Conservation (phyloP, 2,888 invertebrate genomes). For the Tenthredo mesomela region DNA sequence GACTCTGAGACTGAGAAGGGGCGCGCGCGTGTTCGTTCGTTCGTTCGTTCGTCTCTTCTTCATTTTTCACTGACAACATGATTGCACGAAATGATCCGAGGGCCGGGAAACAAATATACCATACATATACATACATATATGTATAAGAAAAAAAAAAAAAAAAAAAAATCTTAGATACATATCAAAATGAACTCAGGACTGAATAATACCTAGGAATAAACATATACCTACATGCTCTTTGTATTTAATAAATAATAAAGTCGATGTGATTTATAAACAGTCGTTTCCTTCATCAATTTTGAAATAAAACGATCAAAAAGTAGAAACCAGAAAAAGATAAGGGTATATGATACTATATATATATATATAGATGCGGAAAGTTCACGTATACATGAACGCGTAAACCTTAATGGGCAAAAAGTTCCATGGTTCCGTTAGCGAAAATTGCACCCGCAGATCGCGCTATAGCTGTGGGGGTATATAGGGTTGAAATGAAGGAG, state of each 20-base stretch:
- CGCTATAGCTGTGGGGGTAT: too few relatives aligned
- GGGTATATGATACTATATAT: neutral
- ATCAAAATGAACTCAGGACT: neutral
- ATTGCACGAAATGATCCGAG: conserved; percentile 44
- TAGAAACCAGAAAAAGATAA: neutral
- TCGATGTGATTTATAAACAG: neutral
- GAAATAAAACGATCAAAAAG: neutral
- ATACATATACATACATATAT: neutral
- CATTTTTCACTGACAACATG: conserved; percentile 48
- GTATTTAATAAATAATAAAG: too few relatives aligned
- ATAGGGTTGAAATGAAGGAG: neutral
- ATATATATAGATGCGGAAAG: neutral
- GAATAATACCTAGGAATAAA: neutral
- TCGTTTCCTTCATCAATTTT: neutral
- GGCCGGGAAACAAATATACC: conserved; percentile 12
- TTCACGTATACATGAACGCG: neutral
- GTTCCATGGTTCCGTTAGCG: neutral
- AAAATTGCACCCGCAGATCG: neutral
- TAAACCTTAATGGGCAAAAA: conserved; percentile 4
- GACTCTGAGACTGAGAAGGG: conserved; percentile 6
- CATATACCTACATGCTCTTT: too few relatives aligned
- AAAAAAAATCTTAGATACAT: neutral
- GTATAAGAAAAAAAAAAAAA: neutral
- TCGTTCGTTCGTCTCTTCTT: neutral
- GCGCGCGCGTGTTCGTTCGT: neutral